A percentile compares a stretch with the other conserved stretches of the same genome.
These are phyloP conservation scores for Crenuchus spilurus DNA, from an alignment of 2,797 vertebrate genomes.

Conservation along the genomic window DNA sequence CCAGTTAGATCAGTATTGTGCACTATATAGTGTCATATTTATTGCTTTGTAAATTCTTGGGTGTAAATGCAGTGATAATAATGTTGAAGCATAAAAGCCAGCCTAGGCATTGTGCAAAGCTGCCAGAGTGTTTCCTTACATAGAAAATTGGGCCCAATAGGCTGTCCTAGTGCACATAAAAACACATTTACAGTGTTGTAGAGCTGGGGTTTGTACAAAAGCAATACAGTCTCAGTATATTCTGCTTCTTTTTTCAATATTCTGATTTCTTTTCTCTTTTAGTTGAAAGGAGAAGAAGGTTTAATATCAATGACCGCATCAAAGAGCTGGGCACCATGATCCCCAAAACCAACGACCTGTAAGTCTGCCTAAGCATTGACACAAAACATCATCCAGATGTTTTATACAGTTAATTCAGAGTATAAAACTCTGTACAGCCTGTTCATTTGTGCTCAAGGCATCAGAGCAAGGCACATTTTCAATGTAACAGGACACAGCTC, in stretches of 20 bases:
- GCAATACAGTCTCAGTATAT: not conserved
- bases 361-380: conserved; percentile 63
- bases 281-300: conserved; percentile 95
- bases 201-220: not conserved
- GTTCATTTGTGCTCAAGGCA: not conserved
- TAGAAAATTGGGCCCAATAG: not conserved
- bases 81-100: not conserved
- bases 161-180: not conserved
- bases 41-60: conserved; percentile 39
- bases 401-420: not conserved
- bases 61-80: conserved; percentile 14
- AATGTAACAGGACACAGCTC: too few species aligned
- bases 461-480: too few species aligned
- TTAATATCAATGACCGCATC: conserved; percentile 99
- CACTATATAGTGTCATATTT: conserved; percentile 34
- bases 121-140: not conserved
- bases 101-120: not conserved
- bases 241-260: not conserved
- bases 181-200: too few species aligned
- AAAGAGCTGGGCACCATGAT: conserved; percentile 98
- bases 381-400: not conserved
- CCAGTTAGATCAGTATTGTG: conserved; percentile 8
- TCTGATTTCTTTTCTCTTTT: not conserved
- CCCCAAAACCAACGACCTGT: conserved; percentile 97
- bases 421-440: not conserved